Evolutionary conservation across 2,888 invertebrate species (phyloP), one percentile per base, ranked within the genome.

Genomic region (Epirrhoe tristata): DNA sequence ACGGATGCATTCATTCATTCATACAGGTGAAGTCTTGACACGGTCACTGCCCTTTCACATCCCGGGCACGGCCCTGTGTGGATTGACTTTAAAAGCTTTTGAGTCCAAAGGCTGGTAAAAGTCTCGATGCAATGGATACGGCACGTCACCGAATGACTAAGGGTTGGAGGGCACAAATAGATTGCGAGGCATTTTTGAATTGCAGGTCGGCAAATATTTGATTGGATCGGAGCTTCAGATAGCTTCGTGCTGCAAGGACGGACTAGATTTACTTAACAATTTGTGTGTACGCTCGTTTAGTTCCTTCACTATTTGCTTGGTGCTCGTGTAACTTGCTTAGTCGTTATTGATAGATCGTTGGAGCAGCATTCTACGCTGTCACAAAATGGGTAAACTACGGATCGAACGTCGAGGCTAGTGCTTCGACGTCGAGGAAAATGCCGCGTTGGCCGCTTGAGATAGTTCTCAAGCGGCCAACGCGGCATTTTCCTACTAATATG

Each of bases 131-230:
- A 58, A 39, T 12, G 50, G 64, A 64, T 64, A 58, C 54, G 64
- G 58, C 64, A 64, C 64, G 64, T 58, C 58, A 58, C 48, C 50
- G 54, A 17, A 50, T 63, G 58, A 46, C 54, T 0, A 36, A 54
- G 54, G 53, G 58, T 58, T 32, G 14, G 16, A 32, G 55, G 39
- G 4, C 4, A 6, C 10, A 10, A 36, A 36, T 55, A 57, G 24
- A 43, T 14, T 16, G 16, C 14, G 48, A 14, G 14, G 6, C 48
- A 14, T 14, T 46, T 43, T 48, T 16, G 48, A 48, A 48, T 48
- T 6, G 48, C 14, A 14, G 16, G 14, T 16, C 24, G 14, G 48
- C 48, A 48, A 48, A 48, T 7, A 48, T 16, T 48, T 43, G 39
- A 43, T 12, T 43, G 12, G 39, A 43, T 2, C 39, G 12, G 39